These are phyloP conservation scores for Drosophila flavopinicola DNA, from an alignment of 2,888 invertebrate genomes.

Conservation along the genomic window DNA sequence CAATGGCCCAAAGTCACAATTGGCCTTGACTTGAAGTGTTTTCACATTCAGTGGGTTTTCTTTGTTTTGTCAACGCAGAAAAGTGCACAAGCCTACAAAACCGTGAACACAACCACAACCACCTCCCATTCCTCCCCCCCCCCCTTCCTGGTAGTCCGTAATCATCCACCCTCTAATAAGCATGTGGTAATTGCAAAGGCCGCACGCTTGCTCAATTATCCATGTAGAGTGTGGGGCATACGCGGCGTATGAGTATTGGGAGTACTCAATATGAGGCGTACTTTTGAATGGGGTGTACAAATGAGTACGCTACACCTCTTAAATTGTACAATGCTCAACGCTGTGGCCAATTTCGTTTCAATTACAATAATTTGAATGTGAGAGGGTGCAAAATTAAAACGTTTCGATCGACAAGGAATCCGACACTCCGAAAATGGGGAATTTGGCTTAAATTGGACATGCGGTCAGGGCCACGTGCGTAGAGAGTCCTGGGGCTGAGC, in stretches of 20 bases:
- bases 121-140: background rate
- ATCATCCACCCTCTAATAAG: background rate
- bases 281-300: background rate
- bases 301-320: too few relatives aligned
- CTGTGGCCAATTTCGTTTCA: slow-evolving; percentile 58
- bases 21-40: slow-evolving; percentile 67
- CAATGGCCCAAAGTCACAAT: slow-evolving; percentile 39
- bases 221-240: slow-evolving; percentile 1
- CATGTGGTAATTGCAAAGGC: slow-evolving; percentile 35
- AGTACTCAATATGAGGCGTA: slow-evolving; percentile 7
- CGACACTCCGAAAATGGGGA: background rate
- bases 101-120: too few relatives aligned
- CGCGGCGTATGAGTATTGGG: slow-evolving; percentile 22
- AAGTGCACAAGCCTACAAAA: slow-evolving; percentile 2
- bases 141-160: too few relatives aligned
- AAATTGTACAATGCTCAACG: slow-evolving; percentile 13
- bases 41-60: slow-evolving; percentile 4
- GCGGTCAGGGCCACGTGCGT: slow-evolving; percentile 53
- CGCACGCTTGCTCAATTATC: slow-evolving; percentile 61
- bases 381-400: slow-evolving; percentile 28
- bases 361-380: slow-evolving; percentile 60
- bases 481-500: background rate
- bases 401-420: slow-evolving; percentile 28
- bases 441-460: slow-evolving; percentile 38
- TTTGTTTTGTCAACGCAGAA: slow-evolving; percentile 21